Evolutionary conservation across 2,113 vertebrate species (phyloP).

Genomic region (Heterochromis multidens): DNA sequence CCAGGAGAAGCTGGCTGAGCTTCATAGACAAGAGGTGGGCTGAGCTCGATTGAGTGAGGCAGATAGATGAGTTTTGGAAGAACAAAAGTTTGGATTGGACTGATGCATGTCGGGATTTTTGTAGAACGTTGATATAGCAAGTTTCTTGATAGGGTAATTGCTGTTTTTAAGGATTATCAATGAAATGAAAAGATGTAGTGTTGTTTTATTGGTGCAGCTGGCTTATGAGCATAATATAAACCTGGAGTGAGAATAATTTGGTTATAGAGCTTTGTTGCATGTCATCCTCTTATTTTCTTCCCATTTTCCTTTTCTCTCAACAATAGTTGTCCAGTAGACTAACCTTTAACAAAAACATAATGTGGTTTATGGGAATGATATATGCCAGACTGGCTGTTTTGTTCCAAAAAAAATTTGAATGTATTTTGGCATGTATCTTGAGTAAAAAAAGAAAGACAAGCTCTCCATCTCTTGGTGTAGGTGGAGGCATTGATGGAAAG

Average conservation of each 20-base stretch:
- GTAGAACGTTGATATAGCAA: not conserved
- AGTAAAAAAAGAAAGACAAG: not conserved
- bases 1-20: conserved; percentile 86
- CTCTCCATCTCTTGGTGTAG: not conserved
- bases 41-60: conserved; percentile 44
- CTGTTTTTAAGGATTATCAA: not conserved
- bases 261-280: conserved; percentile 38
- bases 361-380: not conserved
- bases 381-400: not conserved
- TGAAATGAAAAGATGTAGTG: not conserved
- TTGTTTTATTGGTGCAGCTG: conserved; percentile 1
- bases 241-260: not conserved
- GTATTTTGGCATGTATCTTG: not conserved
- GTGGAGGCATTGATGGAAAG: conserved; percentile 84
- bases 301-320: conserved; percentile 51
- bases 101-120: not conserved
- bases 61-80: not conserved
- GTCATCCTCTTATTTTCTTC: conserved; percentile 59
- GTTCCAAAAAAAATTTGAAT: not conserved
- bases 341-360: not conserved
- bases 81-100: not conserved
- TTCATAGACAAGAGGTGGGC: conserved; percentile 81
- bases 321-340: not conserved
- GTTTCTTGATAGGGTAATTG: conserved; percentile 21
- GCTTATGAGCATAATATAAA: not conserved